A percentile compares a stretch with the other conserved stretches of the same genome.
These are phyloP conservation scores for Drosophila kambysellisi DNA, from an alignment of 2,888 invertebrate species.

Conservation along the genomic window DNA sequence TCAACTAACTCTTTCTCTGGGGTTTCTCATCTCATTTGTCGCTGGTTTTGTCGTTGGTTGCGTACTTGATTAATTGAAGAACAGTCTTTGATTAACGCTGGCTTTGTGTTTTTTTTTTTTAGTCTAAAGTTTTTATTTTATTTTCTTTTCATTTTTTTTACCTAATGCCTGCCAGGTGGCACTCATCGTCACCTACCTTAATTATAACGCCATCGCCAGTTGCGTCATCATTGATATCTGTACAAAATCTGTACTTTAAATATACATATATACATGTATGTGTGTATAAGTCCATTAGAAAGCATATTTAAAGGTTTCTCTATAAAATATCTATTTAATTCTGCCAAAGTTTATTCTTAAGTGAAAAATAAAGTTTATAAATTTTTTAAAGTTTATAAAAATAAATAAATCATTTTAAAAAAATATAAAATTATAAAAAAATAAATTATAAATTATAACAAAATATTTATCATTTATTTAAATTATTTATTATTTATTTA, in stretches of 20 bases:
- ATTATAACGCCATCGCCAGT: conserved; percentile 72
- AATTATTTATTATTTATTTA: too few relatives aligned
- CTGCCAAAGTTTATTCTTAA: too few relatives aligned
- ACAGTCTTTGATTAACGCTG: conserved; percentile 17
- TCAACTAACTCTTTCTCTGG: conserved; percentile 36
- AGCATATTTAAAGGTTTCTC: too few relatives aligned
- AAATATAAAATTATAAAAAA: too few relatives aligned
- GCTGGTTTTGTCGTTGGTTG: conserved; percentile 61
- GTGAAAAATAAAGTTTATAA: background rate
- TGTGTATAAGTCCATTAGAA: too few relatives aligned
- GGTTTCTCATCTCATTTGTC: conserved; percentile 57
- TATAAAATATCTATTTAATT: background rate
- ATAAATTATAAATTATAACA: too few relatives aligned
- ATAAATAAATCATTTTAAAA: too few relatives aligned
- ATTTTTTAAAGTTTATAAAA: background rate
- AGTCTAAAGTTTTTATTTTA: background rate
- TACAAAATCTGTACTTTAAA: conserved; percentile 37
- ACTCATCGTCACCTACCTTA: conserved; percentile 58
- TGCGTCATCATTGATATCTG: conserved; percentile 60
- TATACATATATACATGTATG: too few relatives aligned
- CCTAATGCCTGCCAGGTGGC: conserved; percentile 69
- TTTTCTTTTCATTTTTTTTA: background rate
- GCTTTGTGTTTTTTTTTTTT: conserved; percentile 26
- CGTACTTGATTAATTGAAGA: conserved; percentile 68
- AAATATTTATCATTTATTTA: too few relatives aligned